Conservation (phyloP, 2,113 vertebrate genomes). For the Grammomys dolichurus region DNA sequence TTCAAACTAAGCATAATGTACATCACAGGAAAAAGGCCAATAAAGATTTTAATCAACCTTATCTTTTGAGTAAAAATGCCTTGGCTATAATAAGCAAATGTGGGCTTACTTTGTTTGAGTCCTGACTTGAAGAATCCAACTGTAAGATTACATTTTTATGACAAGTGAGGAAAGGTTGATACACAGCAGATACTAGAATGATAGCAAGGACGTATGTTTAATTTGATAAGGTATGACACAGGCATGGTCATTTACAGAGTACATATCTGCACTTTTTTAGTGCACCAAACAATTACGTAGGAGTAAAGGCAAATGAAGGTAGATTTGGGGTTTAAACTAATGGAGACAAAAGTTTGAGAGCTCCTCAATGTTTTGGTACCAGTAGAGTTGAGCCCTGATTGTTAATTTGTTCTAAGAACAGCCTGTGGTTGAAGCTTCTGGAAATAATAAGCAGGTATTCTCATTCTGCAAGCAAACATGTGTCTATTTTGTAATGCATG, state of each 20-base stretch:
- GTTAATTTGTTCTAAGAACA: background rate
- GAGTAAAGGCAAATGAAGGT: background rate
- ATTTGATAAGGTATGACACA: conserved; percentile 9
- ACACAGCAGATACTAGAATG: background rate
- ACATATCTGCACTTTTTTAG: conserved; percentile 35
- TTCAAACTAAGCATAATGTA: conserved; percentile 58
- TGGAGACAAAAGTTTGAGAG: background rate
- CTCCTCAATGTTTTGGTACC: background rate
- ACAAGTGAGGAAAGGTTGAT: conserved; percentile 17
- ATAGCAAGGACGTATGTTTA: background rate
- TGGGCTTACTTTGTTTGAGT: conserved; percentile 34
- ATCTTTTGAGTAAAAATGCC: conserved; percentile 59
- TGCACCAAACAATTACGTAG: background rate
- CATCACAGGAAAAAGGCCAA: background rate
- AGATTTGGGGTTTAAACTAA: conserved; percentile 10
- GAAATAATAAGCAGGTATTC: conserved; percentile 59
- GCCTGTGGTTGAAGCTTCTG: background rate
- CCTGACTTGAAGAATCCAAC: background rate
- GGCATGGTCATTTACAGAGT: background rate
- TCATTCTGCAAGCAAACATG: conserved; percentile 20
- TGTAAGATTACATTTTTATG: conserved; percentile 13
- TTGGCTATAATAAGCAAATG: conserved; percentile 35
- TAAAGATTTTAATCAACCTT: conserved; percentile 38
- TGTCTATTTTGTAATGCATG: conserved; percentile 47
- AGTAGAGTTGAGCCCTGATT: background rate